Evolutionary conservation across 92 coral and sea anemone species (phyloP).

Genomic region (Epizoanthus ramosus): DNA sequence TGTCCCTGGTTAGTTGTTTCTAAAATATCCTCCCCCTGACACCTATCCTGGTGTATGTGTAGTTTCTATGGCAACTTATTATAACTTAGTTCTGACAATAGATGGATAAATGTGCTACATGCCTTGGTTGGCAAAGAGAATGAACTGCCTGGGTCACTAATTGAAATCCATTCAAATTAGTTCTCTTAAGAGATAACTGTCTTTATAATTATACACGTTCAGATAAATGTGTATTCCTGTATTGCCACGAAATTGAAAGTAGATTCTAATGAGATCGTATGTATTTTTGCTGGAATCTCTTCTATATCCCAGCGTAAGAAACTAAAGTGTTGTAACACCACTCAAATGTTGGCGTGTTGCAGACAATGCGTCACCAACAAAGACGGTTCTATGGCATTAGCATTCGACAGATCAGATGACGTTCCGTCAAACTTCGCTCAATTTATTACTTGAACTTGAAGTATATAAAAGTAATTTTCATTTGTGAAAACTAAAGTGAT

Average conservation of each 20-base stretch:
- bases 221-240: background rate
- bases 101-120: constrained; percentile 2
- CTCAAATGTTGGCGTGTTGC: too few species aligned
- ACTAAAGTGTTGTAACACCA: too few species aligned
- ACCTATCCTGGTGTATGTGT: background rate
- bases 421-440: background rate
- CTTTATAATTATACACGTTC: background rate
- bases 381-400: too few species aligned
- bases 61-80: constrained; percentile 37
- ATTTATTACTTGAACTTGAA: background rate
- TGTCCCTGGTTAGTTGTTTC: background rate
- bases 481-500: background rate
- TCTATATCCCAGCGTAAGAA: too few species aligned
- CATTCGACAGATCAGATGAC: too few species aligned
- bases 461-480: background rate
- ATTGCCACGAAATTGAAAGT: too few species aligned
- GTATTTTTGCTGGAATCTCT: too few species aligned
- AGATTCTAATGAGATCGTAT: too few species aligned
- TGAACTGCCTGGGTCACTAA: background rate
- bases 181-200: too few species aligned
- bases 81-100: constrained; percentile 9
- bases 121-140: constrained; percentile 40
- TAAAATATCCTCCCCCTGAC: background rate
- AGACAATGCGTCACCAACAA: too few species aligned
- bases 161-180: too few species aligned